These are phyloP conservation scores for Timandra comae DNA, from an alignment of 2,888 invertebrate species.

Conservation along the genomic window DNA sequence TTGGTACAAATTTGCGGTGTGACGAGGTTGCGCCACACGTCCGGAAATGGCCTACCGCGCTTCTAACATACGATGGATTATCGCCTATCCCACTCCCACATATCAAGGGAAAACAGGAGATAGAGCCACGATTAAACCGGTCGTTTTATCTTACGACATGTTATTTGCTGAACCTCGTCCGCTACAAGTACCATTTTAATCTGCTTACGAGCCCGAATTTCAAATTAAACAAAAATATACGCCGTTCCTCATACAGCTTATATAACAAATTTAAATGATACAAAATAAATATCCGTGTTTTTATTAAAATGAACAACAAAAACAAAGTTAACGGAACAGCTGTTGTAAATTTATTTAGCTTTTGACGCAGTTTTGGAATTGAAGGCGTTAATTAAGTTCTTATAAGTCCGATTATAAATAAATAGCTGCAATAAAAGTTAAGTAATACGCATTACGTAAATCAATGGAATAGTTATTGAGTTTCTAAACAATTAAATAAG, in stretches of 20 bases:
- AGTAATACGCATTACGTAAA: slow-evolving; percentile 5
- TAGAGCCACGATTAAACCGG: slow-evolving; percentile 37
- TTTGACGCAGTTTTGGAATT: neutral
- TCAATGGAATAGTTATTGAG: slow-evolving; percentile 3
- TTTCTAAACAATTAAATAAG: slow-evolving; percentile 6
- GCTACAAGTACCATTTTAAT: slow-evolving; percentile 38
- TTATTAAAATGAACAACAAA: slow-evolving; percentile 9
- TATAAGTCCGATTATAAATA: slow-evolving; percentile 3
- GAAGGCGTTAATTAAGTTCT: slow-evolving; percentile 2
- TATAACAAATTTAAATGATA: slow-evolving; percentile 22
- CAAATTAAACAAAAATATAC: slow-evolving; percentile 34
- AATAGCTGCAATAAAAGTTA: too few relatives aligned
- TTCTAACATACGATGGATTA: slow-evolving; percentile 41
- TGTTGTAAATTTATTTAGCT: slow-evolving; percentile 24
- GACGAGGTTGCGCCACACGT: slow-evolving; percentile 45
- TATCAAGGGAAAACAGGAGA: slow-evolving; percentile 27
- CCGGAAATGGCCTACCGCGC: slow-evolving; percentile 32
- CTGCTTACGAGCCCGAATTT: slow-evolving; percentile 30
- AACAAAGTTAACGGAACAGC: slow-evolving; percentile 14
- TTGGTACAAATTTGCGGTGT: slow-evolving; percentile 71
- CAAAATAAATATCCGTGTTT: too few relatives aligned
- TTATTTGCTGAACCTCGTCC: slow-evolving; percentile 32
- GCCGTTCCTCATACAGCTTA: slow-evolving; percentile 4
- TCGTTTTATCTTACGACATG: slow-evolving; percentile 39
- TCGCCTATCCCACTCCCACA: slow-evolving; percentile 32